phyloP scores from a whole-genome alignment of 2,888 invertebrate species.

The Eilema depressum region DNA sequence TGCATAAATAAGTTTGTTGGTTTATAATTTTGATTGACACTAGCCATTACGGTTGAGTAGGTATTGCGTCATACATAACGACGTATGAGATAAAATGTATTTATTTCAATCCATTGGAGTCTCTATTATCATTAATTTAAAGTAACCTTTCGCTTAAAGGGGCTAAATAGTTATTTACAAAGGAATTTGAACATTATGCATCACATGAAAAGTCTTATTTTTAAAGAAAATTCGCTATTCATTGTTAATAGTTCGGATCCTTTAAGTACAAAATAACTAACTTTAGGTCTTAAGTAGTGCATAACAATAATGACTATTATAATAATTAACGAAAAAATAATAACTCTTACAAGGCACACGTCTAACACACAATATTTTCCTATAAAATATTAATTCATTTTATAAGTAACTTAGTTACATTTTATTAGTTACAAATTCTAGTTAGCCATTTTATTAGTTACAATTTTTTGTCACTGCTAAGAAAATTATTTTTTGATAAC shows the following conservation, averaged over 20 bases:
- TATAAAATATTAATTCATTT: background rate
- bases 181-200: slow-evolving; percentile 54
- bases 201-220: slow-evolving; percentile 43
- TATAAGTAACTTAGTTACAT: background rate
- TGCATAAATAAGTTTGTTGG: slow-evolving; percentile 74
- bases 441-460: background rate
- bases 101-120: slow-evolving; percentile 47
- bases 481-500: no score
- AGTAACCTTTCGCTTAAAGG: slow-evolving; percentile 32
- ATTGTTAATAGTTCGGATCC: slow-evolving; percentile 26
- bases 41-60: slow-evolving; percentile 83
- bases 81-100: slow-evolving; percentile 67
- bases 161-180: slow-evolving; percentile 46
- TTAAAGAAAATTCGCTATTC: slow-evolving; percentile 31
- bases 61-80: slow-evolving; percentile 83
- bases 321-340: background rate
- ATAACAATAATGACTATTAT: background rate
- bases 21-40: slow-evolving; percentile 86
- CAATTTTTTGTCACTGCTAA: background rate
- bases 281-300: background rate
- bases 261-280: background rate
- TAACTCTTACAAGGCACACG: background rate
- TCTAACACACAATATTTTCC: background rate
- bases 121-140: slow-evolving; percentile 37
- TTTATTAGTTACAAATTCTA: background rate